Percentiles rank a stretch among this genome's conserved stretches.
Conservation (phyloP, 2,888 invertebrate genomes). For the Clusia tigrina region DNA sequence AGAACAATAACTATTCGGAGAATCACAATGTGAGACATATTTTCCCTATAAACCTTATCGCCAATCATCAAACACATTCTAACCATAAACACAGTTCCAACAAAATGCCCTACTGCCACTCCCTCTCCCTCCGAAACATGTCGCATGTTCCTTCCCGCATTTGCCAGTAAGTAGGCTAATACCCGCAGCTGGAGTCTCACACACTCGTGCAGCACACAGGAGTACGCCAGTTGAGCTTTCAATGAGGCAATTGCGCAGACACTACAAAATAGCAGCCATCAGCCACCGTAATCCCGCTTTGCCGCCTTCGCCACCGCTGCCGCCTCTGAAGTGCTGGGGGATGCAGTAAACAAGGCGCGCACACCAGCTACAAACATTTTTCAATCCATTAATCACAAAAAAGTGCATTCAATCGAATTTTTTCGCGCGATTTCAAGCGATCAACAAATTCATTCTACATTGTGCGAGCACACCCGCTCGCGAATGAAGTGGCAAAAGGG, state of each 20-base stretch:
- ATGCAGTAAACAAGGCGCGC: constrained; percentile 9
- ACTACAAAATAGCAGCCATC: background rate
- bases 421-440: constrained; percentile 35
- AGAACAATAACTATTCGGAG: too few relatives aligned
- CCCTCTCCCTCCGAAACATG: too few relatives aligned
- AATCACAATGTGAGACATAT: too few relatives aligned
- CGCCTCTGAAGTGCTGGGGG: too few relatives aligned
- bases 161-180: constrained; percentile 1
- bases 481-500: too few relatives aligned
- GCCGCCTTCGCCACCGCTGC: background rate
- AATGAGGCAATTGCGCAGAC: background rate
- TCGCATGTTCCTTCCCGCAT: background rate
- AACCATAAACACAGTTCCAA: background rate
- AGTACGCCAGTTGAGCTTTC: background rate
- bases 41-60: too few relatives aligned
- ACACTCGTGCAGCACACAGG: background rate
- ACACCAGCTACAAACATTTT: constrained; percentile 12
- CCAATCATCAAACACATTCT: background rate
- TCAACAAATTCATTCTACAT: constrained; percentile 6
- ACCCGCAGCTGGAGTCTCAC: background rate
- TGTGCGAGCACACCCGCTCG: too few relatives aligned
- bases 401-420: constrained; percentile 43
- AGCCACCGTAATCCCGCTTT: background rate
- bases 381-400: constrained; percentile 27
- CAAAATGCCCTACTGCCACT: background rate